These are phyloP conservation scores for Hirtodrosophila cameraria DNA, from an alignment of 2,888 invertebrate species.

Conservation along the genomic window DNA sequence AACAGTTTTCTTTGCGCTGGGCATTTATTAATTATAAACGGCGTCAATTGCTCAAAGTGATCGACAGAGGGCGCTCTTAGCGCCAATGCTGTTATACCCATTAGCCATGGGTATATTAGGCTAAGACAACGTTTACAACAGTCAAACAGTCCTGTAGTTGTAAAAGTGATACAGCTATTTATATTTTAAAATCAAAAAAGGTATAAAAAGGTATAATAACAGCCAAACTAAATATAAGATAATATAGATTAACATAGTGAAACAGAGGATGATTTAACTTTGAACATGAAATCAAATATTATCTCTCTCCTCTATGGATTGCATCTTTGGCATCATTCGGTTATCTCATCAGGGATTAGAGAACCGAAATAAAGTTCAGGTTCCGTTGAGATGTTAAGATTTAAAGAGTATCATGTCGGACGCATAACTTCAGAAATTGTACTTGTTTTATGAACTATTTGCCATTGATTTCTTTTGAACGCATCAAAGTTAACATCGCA, in stretches of 20 bases:
- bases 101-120: constrained; percentile 5
- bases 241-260: too few species aligned
- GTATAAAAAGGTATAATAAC: too few species aligned
- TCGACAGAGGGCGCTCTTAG: constrained; percentile 49
- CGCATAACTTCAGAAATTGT: constrained; percentile 7
- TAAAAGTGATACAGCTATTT: neutral
- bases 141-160: too few species aligned
- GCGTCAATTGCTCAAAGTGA: constrained; percentile 69
- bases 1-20: constrained; percentile 3
- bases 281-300: too few species aligned
- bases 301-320: too few species aligned
- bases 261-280: too few species aligned
- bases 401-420: constrained; percentile 11
- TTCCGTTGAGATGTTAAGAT: too few species aligned
- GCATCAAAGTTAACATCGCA: constrained; percentile 60
- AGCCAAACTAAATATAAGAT: too few species aligned
- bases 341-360: too few species aligned
- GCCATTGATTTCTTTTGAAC: constrained; percentile 76
- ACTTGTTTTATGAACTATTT: constrained; percentile 58
- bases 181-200: neutral
- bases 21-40: constrained; percentile 78
- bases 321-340: too few species aligned
- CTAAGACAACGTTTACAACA: neutral
- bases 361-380: too few species aligned
- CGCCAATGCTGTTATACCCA: neutral